Evolutionary conservation across 2,797 vertebrate genomes (phyloP), one percentile per base, ranked within the genome.

Genomic region (Lepidocolaptes lacrymiger): DNA sequence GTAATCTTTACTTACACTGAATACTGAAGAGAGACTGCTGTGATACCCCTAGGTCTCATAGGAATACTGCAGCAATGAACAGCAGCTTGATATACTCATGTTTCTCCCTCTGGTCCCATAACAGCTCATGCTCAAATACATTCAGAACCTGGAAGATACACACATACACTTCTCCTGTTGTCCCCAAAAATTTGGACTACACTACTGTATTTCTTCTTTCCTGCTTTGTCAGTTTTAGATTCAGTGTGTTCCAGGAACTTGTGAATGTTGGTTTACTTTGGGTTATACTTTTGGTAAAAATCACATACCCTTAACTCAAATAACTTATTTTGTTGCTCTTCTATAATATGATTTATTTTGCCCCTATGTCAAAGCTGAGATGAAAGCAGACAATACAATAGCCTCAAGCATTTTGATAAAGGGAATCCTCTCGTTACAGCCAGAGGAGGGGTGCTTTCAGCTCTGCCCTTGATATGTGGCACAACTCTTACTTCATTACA

Each of bases 371-470:
- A 49, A 19, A 91, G 32, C 32, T 67, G 78, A 66, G n/a, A 74
- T 5, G 20, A 73, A 96, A 87, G 61, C 16, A 80, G 61, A 36
- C 17, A 22, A 52, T 89, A 34, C 36, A 74, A 59, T 32, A 88
- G 61, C 48, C 76, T 62, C 30, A 56, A 92, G 51, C 24, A 61
- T 68, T 92, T 96, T 71, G 46, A 63, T 77, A 89, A 74, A 68
- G 58, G 85, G 49, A 34, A 68, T 77, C 30, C 30, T 91, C n/a
- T 68, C 30, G 22, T 61, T 68, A 46, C 46, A 92, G 52, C 49
- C n/a, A 76, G 41, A 82, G 21, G 56, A 77, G 9, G 34, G 56
- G 4, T 52, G 34, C 37, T 88, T 93, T 91, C 58, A n/a, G 12
- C 88, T 64, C 32, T 69, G 52, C 14, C 27, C 49, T 80, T 74